phyloP scores from a whole-genome alignment of 1,140 invertebrate genomes.

The Leptopilina boulardi region DNA sequence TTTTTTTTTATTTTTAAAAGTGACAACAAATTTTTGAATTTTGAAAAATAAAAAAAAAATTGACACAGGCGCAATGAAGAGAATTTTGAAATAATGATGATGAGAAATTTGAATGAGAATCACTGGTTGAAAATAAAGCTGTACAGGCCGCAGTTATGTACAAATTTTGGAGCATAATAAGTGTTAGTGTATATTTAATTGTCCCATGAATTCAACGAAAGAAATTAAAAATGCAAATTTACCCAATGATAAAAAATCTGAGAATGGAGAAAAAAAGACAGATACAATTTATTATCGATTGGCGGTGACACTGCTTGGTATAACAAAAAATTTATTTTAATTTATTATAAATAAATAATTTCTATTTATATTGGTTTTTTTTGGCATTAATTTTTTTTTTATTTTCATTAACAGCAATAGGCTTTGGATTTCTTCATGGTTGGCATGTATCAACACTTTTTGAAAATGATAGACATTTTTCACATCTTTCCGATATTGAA shows the following conservation, averaged over 20 bases:
- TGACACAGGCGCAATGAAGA: no score
- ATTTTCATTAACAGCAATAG: constrained; percentile 58
- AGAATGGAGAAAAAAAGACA: constrained; percentile 11
- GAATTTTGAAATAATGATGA: no score
- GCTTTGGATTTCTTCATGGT: constrained; percentile 74
- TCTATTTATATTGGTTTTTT: background rate
- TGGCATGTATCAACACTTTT: constrained; percentile 85
- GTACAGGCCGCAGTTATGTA: background rate
- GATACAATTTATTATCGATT: constrained; percentile 24
- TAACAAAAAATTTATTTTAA: constrained; percentile 39
- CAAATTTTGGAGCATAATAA: background rate
- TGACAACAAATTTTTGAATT: no score
- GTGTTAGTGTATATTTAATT: background rate
- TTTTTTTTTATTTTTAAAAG: no score
- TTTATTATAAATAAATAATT: constrained; percentile 7
- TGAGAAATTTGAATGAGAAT: no score
- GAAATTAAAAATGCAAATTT: background rate
- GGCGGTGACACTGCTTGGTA: constrained; percentile 28
- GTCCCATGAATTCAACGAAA: constrained; percentile 17
- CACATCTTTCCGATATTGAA: constrained; percentile 88
- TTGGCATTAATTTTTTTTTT: constrained; percentile 37
- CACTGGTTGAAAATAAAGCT: no score
- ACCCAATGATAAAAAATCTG: background rate
- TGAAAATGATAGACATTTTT: constrained; percentile 89
- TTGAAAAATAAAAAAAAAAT: no score